phyloP scores from a whole-genome alignment of 1,140 invertebrate genomes.

The Neuroterus valhalla region DNA sequence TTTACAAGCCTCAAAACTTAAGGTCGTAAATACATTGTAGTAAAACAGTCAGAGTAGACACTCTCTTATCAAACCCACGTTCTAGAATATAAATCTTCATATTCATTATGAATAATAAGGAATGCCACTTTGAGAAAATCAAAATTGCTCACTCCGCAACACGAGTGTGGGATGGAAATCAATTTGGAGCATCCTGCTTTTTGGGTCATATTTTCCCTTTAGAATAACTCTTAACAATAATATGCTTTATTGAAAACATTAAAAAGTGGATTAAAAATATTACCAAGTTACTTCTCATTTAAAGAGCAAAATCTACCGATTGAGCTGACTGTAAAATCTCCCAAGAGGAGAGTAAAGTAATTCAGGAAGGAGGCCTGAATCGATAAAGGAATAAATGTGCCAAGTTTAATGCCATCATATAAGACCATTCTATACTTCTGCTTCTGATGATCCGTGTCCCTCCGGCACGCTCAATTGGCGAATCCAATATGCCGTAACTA shows the following conservation, averaged over 20 bases:
- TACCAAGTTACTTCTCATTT: too few relatives aligned
- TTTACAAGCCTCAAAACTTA: slow-evolving; percentile 6
- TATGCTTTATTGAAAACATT: too few relatives aligned
- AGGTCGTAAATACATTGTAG: slow-evolving; percentile 4
- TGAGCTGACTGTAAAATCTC: too few relatives aligned
- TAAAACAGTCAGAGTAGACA: slow-evolving; percentile 3
- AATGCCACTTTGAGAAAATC: slow-evolving; percentile 21
- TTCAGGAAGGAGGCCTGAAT: neutral
- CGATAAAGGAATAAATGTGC: slow-evolving; percentile 4
- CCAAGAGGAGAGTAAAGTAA: neutral
- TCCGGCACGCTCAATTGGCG: slow-evolving; percentile 36
- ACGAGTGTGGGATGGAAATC: slow-evolving; percentile 6
- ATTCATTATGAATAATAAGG: slow-evolving; percentile 12
- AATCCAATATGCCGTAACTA: slow-evolving; percentile 45
- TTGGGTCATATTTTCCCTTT: neutral
- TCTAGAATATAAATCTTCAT: slow-evolving; percentile 11
- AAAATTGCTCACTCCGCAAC: slow-evolving; percentile 8
- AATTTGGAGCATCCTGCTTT: slow-evolving; percentile 1
- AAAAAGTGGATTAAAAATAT: too few relatives aligned
- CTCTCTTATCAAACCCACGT: neutral
- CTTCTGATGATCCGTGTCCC: neutral
- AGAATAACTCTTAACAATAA: neutral
- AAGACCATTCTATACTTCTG: neutral
- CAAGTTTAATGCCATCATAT: slow-evolving; percentile 9
- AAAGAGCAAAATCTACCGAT: too few relatives aligned